phyloP scores from a whole-genome alignment of 2,888 invertebrate species.

The Hemistola chrysoprasaria region DNA sequence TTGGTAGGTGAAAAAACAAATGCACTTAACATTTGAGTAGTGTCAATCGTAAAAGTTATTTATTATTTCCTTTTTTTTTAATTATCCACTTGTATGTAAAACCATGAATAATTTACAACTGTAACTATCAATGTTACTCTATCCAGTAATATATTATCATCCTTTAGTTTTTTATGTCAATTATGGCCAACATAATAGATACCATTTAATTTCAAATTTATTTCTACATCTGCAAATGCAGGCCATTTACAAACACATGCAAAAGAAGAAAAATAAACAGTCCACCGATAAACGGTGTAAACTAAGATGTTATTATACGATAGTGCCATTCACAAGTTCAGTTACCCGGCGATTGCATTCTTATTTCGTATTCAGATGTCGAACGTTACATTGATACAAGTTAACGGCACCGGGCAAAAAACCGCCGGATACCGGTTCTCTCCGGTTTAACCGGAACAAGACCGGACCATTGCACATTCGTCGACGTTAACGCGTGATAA shows the following conservation, averaged over 20 bases:
- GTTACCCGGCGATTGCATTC: constrained; percentile 48
- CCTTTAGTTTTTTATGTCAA: too few relatives aligned
- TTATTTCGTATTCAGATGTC: constrained; percentile 60
- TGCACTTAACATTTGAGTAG: too few relatives aligned
- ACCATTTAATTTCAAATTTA: too few relatives aligned
- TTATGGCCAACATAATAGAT: too few relatives aligned
- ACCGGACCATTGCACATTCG: constrained; percentile 50
- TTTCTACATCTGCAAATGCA: constrained; percentile 5
- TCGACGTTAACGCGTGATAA: constrained; percentile 51
- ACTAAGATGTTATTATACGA: constrained; percentile 38
- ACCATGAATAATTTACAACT: too few relatives aligned
- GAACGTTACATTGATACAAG: constrained; percentile 51
- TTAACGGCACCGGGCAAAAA: constrained; percentile 62
- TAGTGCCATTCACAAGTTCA: constrained; percentile 45
- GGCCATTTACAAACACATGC: background rate
- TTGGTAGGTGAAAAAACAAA: too few relatives aligned
- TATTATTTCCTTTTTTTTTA: too few relatives aligned
- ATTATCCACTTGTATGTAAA: too few relatives aligned
- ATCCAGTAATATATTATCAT: too few relatives aligned
- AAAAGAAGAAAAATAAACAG: constrained; percentile 26
- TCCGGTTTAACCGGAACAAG: constrained; percentile 57
- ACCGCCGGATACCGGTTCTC: constrained; percentile 51
- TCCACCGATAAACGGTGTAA: constrained; percentile 30
- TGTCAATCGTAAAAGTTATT: too few relatives aligned
- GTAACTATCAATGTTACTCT: too few relatives aligned